These are phyloP conservation scores for Pseudopipra pipra DNA, from an alignment of 2,113 vertebrate species.

Conservation along the genomic window DNA sequence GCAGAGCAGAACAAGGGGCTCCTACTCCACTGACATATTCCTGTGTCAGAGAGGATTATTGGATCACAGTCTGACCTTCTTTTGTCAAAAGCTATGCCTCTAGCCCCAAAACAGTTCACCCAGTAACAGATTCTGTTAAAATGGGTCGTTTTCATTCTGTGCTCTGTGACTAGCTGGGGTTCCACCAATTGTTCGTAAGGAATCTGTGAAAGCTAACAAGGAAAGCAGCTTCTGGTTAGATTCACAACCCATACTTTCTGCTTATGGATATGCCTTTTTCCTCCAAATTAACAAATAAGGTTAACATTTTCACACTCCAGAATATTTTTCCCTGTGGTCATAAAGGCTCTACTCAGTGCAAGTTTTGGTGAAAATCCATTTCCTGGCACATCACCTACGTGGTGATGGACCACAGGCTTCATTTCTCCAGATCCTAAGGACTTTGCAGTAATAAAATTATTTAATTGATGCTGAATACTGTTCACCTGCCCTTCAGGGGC, in stretches of 20 bases:
- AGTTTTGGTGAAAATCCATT: background rate
- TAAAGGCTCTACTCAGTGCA: background rate
- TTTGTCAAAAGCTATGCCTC: background rate
- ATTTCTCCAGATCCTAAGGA: background rate
- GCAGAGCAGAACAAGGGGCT: background rate
- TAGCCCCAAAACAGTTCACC: background rate
- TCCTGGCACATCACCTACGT: background rate
- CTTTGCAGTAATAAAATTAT: background rate
- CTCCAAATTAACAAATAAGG: background rate
- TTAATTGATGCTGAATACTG: background rate
- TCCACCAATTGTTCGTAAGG: background rate
- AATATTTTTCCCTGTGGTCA: background rate
- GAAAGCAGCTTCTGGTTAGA: background rate
- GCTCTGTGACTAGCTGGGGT: background rate
- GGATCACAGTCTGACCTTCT: background rate
- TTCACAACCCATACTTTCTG: background rate
- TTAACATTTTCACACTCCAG: background rate
- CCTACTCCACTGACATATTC: rapidly evolving
- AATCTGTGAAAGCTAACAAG: background rate
- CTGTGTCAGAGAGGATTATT: background rate
- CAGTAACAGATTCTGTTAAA: background rate
- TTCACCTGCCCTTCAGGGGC: background rate
- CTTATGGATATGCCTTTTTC: background rate
- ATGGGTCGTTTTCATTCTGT: background rate
- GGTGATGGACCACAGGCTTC: background rate